Evolutionary conservation across 2,888 invertebrate genomes (phyloP), one percentile per base, ranked within the genome.

Genomic region (Chrysodeixis includens): DNA sequence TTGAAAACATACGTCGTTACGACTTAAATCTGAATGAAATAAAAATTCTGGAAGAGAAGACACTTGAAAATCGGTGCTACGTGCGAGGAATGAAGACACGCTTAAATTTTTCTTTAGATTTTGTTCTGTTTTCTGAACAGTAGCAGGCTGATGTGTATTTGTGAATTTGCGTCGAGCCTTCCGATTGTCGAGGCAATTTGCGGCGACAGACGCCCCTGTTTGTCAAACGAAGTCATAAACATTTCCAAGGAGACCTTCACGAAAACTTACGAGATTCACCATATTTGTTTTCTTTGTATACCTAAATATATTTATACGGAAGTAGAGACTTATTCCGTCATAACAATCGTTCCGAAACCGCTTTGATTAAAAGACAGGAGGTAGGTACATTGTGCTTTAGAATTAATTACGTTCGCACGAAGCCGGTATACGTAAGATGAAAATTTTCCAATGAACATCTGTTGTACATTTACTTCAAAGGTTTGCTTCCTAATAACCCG

Each of bases 31-130:
- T 77, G 79, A 82, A 80, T 82, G 82, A 85, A 87, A 86, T 86
- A 87, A 88, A 83, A 87, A 88, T 88, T 88, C 79, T 80, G 78
- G 76, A 78, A 77, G 83, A 83, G 83, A 81, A 80, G 85, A 84
- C 88, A 88, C 87, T 88, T 87, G 88, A 90, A 90, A 91, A 92
- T 91, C 88, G 90, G 75, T 76, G 69, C 74, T 70, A 88, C 92
- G 92, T 92, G 92, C 81, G 61, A 22, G 12, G 91, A 89, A 90
- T 90, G 64, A 56, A 62, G 57, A 53, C 55, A 62, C 55, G 67
- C 26, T 14, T 53, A 67, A 69, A 66, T 79, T 76, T 75, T 72
- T 71, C 67, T 68, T 62, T 63, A 60, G 59, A 69, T 72, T 74
- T 69, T 73, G 56, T 58, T 62, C 64, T 66, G 63, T 68, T 69